Conservation (phyloP, 2,888 invertebrate genomes). For the Unio pictorum region DNA sequence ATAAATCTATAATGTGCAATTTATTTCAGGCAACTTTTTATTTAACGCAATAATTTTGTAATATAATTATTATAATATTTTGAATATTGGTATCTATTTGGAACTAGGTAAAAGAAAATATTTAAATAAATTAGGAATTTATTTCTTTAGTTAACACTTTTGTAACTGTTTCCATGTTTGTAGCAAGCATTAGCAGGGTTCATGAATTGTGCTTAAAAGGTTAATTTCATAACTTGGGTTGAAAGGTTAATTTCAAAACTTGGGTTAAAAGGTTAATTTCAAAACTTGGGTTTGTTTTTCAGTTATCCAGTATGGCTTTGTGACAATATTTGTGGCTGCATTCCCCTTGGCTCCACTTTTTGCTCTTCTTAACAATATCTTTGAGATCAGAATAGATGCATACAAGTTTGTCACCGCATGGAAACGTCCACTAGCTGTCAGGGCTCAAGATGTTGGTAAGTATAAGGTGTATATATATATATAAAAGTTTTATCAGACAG, state of each 20-base stretch:
- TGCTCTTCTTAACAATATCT: slow-evolving; percentile 93
- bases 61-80: too few relatives aligned
- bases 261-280: too few relatives aligned
- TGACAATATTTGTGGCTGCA: slow-evolving; percentile 96
- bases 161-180: not conserved
- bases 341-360: slow-evolving; percentile 97
- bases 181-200: not conserved
- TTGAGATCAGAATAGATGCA: slow-evolving; percentile 96
- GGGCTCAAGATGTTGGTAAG: slow-evolving; percentile 89
- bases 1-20: too few relatives aligned
- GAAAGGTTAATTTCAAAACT: too few relatives aligned
- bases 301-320: slow-evolving; percentile 93
- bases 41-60: too few relatives aligned
- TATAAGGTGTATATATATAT: too few relatives aligned
- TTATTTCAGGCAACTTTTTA: too few relatives aligned
- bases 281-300: slow-evolving; percentile 18
- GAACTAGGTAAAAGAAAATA: too few relatives aligned
- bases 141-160: too few relatives aligned
- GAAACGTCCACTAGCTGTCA: slow-evolving; percentile 88
- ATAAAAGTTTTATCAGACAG: too few relatives aligned
- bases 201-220: not conserved
- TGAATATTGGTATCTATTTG: too few relatives aligned
- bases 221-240: slow-evolving; percentile 2
- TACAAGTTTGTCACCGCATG: slow-evolving; percentile 91
- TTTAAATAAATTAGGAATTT: too few relatives aligned